Evolutionary conservation across 2,113 vertebrate species (phyloP), one percentile per base, ranked within the genome.

Genomic region (Oreochromis aureus): DNA sequence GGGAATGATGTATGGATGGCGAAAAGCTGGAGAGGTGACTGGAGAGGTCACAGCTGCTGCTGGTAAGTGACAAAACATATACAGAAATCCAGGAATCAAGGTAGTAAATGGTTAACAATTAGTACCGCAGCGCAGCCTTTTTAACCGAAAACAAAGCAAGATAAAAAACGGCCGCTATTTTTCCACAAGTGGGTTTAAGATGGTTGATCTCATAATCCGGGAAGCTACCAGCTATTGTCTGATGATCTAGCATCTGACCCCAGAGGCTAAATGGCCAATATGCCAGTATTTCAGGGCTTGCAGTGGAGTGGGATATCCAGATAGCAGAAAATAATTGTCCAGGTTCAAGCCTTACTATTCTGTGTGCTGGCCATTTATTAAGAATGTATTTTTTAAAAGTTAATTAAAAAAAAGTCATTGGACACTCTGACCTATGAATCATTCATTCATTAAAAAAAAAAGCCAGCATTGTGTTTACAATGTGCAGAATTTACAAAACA

Each of bases 1-100:
- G 78, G 66, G 85, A 89, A 89, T 93, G 93, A 94, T 93, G 86
- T 59, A 92, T 89, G 91, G 82, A 69, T 19, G 55, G 69, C 1
- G 12, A 81, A 54, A 86, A 82, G 83, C 79, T 36, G 9, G 54
- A 86, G 86, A 92, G 84, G 87, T 88, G 88, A 90, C 66, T 82
- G 53, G 81, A 61, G 69, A 92, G 87, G 85, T 36, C 83, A 83
- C 61, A 36, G 51, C 89, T 24, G 59, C 78, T 3, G 19, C 87
- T 86, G 82, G 87, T 88, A 76, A 80, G 93, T 63, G 46, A 81
- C 51, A 32, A 55, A 53, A 79, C 1, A 27, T 54, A 51, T 63
- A 30, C 27, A 10, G 36, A 86, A 82, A 85, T 30, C 46, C 34
- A 24, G 30, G 22, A 76, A 82, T 19, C 15, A 0, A 61, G 7